A percentile compares a stretch with the other conserved stretches of the same genome.
These are phyloP conservation scores for Syngnathus floridae DNA, from an alignment of 2,113 vertebrate species.

Conservation along the genomic window DNA sequence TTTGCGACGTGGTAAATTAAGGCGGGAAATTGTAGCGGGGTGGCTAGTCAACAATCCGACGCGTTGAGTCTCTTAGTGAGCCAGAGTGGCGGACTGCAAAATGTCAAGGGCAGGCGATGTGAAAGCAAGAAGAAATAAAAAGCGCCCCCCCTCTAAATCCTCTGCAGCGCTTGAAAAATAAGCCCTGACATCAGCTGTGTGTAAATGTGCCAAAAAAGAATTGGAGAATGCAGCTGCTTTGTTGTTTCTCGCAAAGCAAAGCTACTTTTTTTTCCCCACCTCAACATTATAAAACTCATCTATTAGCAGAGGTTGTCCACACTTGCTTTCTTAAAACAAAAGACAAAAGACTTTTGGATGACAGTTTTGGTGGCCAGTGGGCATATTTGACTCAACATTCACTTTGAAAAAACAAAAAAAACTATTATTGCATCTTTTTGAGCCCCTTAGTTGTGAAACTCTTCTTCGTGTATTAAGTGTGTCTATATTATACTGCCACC, in stretches of 20 bases:
- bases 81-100: conserved; percentile 32
- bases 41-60: conserved; percentile 23
- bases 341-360: no score
- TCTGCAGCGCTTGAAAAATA: conserved; percentile 35
- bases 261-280: not conserved
- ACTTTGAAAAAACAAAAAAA: no score
- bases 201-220: conserved; percentile 7
- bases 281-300: not conserved
- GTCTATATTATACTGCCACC: no score
- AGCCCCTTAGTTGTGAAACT: no score
- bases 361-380: no score
- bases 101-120: conserved; percentile 57
- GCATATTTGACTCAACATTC: no score
- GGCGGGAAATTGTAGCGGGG: conserved; percentile 3
- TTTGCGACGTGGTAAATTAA: conserved; percentile 4
- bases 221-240: not conserved
- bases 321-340: no score
- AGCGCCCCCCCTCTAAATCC: conserved; percentile 34
- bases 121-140: not conserved
- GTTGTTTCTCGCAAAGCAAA: not conserved
- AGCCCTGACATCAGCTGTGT: conserved; percentile 19
- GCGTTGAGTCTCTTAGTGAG: conserved; percentile 42
- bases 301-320: not conserved
- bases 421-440: no score
- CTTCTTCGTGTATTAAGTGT: no score